These are phyloP conservation scores for Palythoa heliodiscus DNA, from an alignment of 92 coral and sea anemone genomes.

Conservation along the genomic window DNA sequence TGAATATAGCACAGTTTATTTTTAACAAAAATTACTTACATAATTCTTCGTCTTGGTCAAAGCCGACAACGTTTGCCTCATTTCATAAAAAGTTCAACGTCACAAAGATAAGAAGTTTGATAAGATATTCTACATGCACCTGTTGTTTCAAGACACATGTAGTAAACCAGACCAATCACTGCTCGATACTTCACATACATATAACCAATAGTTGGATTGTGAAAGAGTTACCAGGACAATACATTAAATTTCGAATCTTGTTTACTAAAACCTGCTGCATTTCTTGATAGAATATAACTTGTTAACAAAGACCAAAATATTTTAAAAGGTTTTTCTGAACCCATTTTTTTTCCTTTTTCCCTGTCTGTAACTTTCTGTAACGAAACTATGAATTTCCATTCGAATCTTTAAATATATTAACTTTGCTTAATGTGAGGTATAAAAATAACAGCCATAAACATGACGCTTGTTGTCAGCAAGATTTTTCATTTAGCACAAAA, in stretches of 20 bases:
- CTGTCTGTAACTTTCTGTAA: no score
- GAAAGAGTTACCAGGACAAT: slow-evolving; percentile 18
- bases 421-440: no score
- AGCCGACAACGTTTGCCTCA: not conserved
- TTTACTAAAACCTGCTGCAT: not conserved
- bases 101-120: slow-evolving; percentile 16
- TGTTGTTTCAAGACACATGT: slow-evolving; percentile 10
- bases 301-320: not conserved
- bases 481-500: no score
- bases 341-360: not conserved
- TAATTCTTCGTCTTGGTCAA: not conserved
- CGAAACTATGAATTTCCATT: no score
- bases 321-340: not conserved
- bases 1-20: not conserved
- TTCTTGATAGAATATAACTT: not conserved
- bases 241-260: not conserved
- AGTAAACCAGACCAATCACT: slow-evolving; percentile 3
- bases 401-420: no score
- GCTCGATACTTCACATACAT: not conserved
- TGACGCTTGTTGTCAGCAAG: no score
- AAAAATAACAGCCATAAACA: no score
- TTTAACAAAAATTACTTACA: not conserved
- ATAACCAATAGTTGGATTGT: not conserved
- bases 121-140: slow-evolving; percentile 28
- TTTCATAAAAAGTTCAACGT: not conserved